phyloP scores from a whole-genome alignment of 2,888 invertebrate species.

The Coleophora flavipennella region DNA sequence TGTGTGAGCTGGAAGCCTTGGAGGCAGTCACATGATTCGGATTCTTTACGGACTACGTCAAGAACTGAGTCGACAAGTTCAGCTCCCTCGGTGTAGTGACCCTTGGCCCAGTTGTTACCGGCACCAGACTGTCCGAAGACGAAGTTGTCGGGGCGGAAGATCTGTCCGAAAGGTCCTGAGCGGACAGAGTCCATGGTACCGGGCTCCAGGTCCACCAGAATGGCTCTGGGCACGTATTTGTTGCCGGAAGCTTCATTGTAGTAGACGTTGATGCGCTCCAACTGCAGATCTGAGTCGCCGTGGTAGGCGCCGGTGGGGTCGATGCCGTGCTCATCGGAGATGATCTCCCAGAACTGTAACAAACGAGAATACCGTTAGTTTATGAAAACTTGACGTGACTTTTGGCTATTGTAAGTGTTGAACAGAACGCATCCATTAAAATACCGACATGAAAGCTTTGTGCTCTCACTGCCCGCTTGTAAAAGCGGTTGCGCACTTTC shows the following conservation, averaged over 20 bases:
- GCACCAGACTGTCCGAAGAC: conserved; percentile 77
- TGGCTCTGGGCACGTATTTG: conserved; percentile 60
- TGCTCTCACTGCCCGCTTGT: conserved; percentile 29
- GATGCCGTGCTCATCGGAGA: conserved; percentile 95
- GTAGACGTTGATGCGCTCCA: conserved; percentile 96
- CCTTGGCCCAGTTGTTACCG: conserved; percentile 76
- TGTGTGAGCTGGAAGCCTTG: conserved; percentile 92
- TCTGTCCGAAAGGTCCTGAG: conserved; percentile 78
- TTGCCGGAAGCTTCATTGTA: conserved; percentile 90
- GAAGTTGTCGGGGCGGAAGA: conserved; percentile 84
- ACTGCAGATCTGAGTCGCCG: conserved; percentile 90
- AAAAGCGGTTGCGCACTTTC: conserved; percentile 42
- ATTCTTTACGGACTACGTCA: conserved; percentile 88
- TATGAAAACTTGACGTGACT: conserved; percentile 29
- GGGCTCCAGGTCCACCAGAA: conserved; percentile 59
- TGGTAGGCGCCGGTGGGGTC: conserved; percentile 92
- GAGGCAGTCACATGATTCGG: conserved; percentile 92
- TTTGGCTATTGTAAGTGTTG: conserved; percentile 13
- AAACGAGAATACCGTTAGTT: conserved; percentile 80
- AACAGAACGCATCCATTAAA: conserved; percentile 42
- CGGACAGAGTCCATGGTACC: conserved; percentile 79
- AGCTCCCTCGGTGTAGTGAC: conserved; percentile 80
- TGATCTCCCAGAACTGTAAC: conserved; percentile 88
- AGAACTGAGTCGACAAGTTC: conserved; percentile 82
- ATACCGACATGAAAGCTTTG: conserved; percentile 48